Evolutionary conservation across 2,113 vertebrate genomes (phyloP), one percentile per base, ranked within the genome.

Genomic region (Paraplagusia blochii): DNA sequence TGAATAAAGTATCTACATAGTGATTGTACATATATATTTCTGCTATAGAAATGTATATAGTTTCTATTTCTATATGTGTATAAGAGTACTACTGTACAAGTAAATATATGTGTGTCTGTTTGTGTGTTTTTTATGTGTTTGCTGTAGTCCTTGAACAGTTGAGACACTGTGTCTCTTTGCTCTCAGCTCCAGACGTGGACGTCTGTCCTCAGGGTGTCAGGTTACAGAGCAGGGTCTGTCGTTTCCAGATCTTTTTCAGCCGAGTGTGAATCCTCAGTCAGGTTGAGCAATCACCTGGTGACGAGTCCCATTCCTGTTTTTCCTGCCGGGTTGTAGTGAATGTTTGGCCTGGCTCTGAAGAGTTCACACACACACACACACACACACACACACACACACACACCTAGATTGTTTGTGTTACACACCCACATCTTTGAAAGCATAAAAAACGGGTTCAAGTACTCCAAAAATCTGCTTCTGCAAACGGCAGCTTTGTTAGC

Each of bases 281-380:
- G 50, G 69, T 89, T 90, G 85, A 85, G 88, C 85, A 90, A 90
- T 77, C 53, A 34, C 65, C 47, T 3, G 2, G 67, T 72, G 77
- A 84, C 85, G 55, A 85, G 76, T 79, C 74, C 77, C 66, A 77
- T 88, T 92, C 90, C 88, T 84, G 90, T 91, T 90, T 91, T 92
- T 92, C 90, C 85, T 80, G 90, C 88, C 84, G 61, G 80, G 79
- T 86, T 50, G 61, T 79, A 69, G 61, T 74, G 88, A 84, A 88
- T 89, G 84, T 85, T 82, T 76, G 60, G 79, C 79, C 80, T 82
- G 77, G 87, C 77, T 77, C 78, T 75, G 75, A 72, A 80, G 76
- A 55, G 59, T 39, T 74, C 57, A 65, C 62, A 43, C 54, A 55
- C 53, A 68, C 38, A 29, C 50, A 44, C 53, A 44, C 11, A 5